Base-by-base conservation (phyloP, 2,888 invertebrate genomes). In the Ormyrus nitidulus region DNA sequence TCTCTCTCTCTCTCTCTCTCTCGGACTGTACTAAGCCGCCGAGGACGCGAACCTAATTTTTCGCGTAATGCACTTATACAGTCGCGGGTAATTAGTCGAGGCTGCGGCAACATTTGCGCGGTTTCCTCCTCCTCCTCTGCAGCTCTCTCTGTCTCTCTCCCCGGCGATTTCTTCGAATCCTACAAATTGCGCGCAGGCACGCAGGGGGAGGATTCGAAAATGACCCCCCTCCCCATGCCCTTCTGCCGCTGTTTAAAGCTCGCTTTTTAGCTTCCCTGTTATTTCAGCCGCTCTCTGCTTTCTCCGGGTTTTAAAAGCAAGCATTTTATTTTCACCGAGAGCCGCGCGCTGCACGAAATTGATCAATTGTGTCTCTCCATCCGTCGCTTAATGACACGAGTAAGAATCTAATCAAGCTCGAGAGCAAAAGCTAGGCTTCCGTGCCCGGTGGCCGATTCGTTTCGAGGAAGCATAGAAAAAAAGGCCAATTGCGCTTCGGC, bases 311-410 rank as follows among this genome's bases (percentile, higher is more conserved):
- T 34, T 34, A 34, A 34, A 34, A 34, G 34, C 34, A 4, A 34
- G 34, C 34, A 34, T 34, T 34, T 34, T 34, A 19, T 7, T 56
- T 13, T 19, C 13, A n/a, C 44, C 34, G 34, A 48, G 48, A 11
- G 61, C 34, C 34, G 34, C 54, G 7, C 9, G 51, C 64, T 34
- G 54, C 64, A 64, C 54, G 73, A 64, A 73, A 73, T 73, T 64
- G 73, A 73, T 73, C 73, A 73, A 73, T 73, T 73, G 73, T 73
- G 53, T 64, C 64, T 53, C 13, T 64, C 48, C 72, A 65, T 74
- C 73, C 73, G 73, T 65, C 73, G 64, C 48, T 64, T 65, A 65
- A 58, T 65, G 73, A 74, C 73, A 56, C 73, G 49, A 74, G 65
- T 64, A 49, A 34, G 65, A 74, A 74, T 74, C 73, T 74, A 74